These are phyloP conservation scores for Eristalinus aeneus DNA, from an alignment of 2,888 invertebrate genomes.

Conservation along the genomic window DNA sequence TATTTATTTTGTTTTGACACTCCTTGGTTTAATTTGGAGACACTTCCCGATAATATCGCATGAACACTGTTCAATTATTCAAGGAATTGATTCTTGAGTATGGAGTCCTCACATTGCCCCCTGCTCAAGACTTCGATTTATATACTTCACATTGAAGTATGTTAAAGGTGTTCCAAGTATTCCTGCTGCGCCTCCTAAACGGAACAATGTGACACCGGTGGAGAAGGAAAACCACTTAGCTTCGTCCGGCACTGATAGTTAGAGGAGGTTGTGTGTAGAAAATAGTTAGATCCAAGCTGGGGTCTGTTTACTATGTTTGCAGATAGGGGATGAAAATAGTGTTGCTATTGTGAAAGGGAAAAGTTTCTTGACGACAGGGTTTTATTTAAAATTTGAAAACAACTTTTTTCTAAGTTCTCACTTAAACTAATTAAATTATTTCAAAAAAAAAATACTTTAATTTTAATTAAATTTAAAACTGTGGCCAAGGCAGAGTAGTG, in stretches of 20 bases:
- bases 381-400: no score
- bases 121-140: slow-evolving; percentile 26
- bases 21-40: no score
- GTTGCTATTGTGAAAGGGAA: slow-evolving; percentile 24
- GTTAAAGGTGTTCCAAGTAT: slow-evolving; percentile 21
- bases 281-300: slow-evolving; percentile 13
- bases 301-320: background rate
- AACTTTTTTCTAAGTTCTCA: no score
- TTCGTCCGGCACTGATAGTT: background rate
- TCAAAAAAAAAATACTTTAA: no score
- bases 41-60: no score
- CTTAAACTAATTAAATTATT: no score
- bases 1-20: no score
- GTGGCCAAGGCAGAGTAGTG: no score
- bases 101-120: background rate
- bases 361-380: background rate
- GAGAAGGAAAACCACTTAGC: slow-evolving; percentile 16
- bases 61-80: slow-evolving; percentile 13
- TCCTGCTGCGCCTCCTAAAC: slow-evolving; percentile 4
- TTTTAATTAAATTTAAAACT: no score
- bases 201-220: slow-evolving; percentile 4
- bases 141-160: slow-evolving; percentile 19
- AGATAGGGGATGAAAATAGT: slow-evolving; percentile 4
- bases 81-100: slow-evolving; percentile 20
- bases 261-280: background rate